phyloP scores from a whole-genome alignment of 2,888 invertebrate species.

The Chalcis sispes region DNA sequence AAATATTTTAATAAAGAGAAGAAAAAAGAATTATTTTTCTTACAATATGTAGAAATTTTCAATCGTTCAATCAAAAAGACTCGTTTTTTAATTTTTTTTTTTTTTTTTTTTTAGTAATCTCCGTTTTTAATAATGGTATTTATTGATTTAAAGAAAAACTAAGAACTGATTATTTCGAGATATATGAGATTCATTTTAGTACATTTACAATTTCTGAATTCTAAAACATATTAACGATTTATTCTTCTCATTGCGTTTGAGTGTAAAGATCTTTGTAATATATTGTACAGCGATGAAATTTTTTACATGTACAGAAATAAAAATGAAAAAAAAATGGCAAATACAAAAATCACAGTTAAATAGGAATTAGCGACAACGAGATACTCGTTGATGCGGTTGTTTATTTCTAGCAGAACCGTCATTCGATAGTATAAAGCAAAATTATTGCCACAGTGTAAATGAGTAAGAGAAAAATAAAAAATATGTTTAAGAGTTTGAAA shows the following conservation, averaged over 20 bases:
- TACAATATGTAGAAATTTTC: no score
- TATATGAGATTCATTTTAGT: slow-evolving; percentile 26
- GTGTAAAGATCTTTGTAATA: slow-evolving; percentile 51
- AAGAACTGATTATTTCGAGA: not conserved
- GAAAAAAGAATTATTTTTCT: no score
- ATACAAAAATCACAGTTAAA: slow-evolving; percentile 44
- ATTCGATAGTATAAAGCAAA: slow-evolving; percentile 45
- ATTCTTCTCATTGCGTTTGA: slow-evolving; percentile 33
- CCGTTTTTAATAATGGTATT: slow-evolving; percentile 12
- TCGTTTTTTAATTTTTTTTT: no score
- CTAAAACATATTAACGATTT: slow-evolving; percentile 26
- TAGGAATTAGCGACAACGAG: slow-evolving; percentile 45
- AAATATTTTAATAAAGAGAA: no score
- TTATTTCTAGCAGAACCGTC: slow-evolving; percentile 45
- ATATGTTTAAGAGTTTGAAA: slow-evolving; percentile 34
- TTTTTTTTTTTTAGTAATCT: not conserved
- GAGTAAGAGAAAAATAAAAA: slow-evolving; percentile 35
- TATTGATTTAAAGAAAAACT: not conserved
- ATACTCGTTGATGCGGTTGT: slow-evolving; percentile 29
- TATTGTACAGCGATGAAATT: slow-evolving; percentile 55
- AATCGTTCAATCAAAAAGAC: no score
- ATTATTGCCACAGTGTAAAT: slow-evolving; percentile 46
- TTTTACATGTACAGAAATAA: slow-evolving; percentile 57
- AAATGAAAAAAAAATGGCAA: slow-evolving; percentile 42
- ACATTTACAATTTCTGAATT: slow-evolving; percentile 3